Evolutionary conservation across 2,113 vertebrate genomes (phyloP).

Genomic region (Ivindomyrus marchei): DNA sequence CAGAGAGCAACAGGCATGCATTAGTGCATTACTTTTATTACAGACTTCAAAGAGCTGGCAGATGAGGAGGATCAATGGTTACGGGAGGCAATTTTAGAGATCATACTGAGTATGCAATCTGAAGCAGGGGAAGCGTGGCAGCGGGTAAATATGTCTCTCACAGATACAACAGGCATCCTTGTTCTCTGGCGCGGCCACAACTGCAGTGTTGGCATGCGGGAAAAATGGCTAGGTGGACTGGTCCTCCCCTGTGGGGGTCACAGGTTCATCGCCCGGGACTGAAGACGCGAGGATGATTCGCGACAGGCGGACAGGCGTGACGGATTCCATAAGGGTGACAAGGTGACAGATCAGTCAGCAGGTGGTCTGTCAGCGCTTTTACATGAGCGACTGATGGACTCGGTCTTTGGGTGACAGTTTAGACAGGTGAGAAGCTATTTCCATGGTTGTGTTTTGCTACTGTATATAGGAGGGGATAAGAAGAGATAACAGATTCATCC

Average conservation of each 20-base stretch:
- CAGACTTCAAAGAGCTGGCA: slow-evolving; percentile 22
- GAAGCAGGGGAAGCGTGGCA: slow-evolving; percentile 5
- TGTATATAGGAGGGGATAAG: background rate
- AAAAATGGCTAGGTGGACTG: background rate
- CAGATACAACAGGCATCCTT: slow-evolving; percentile 14
- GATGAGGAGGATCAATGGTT: slow-evolving; percentile 15
- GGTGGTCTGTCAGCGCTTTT: background rate
- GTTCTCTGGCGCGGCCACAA: background rate
- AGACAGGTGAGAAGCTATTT: background rate
- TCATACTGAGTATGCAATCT: slow-evolving; percentile 17
- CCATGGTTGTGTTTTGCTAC: background rate
- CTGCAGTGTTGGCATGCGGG: background rate
- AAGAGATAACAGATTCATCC: background rate
- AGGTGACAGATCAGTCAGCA: background rate
- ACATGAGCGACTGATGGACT: background rate
- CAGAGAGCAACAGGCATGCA: background rate
- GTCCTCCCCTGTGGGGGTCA: slow-evolving; percentile 2
- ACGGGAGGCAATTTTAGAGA: slow-evolving; percentile 20
- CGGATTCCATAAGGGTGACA: background rate
- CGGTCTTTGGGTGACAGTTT: background rate
- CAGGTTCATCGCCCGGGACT: background rate
- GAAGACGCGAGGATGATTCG: background rate
- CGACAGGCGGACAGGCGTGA: background rate
- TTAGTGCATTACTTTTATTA: slow-evolving; percentile 18
- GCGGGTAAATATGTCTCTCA: slow-evolving; percentile 7